Evolutionary conservation across 1,140 invertebrate genomes (phyloP).

Genomic region (Drosophila yakuba): DNA sequence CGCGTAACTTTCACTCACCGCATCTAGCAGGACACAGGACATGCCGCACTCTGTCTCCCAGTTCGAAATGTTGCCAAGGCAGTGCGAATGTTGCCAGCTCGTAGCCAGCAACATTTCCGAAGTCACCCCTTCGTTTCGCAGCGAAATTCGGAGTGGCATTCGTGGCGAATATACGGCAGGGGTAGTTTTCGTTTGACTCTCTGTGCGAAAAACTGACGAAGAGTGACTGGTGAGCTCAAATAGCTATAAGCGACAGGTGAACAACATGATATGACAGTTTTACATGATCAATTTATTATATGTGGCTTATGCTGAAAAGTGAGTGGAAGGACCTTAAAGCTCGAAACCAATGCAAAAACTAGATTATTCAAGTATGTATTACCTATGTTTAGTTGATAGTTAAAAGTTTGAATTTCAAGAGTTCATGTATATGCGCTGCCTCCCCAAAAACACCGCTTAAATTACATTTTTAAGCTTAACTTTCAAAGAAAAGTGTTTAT

Average conservation of each 20-base stretch:
- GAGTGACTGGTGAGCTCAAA: background rate
- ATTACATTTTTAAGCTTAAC: too few relatives aligned
- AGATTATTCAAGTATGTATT: too few relatives aligned
- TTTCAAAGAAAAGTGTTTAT: background rate
- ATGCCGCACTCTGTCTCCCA: constrained; percentile 16
- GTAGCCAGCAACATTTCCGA: constrained; percentile 2
- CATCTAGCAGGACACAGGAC: constrained; percentile 40
- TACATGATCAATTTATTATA: background rate
- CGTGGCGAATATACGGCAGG: constrained; percentile 11
- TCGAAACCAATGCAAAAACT: too few relatives aligned
- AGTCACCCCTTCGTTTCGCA: constrained; percentile 19
- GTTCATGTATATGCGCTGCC: too few relatives aligned
- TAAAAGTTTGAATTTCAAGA: too few relatives aligned
- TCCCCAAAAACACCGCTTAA: too few relatives aligned
- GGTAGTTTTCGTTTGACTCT: background rate
- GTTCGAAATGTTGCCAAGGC: constrained; percentile 41
- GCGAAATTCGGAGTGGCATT: constrained; percentile 33
- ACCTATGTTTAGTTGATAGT: too few relatives aligned
- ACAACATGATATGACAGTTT: background rate
- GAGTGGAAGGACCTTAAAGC: too few relatives aligned
- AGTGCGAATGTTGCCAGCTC: constrained; percentile 35
- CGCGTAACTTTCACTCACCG: constrained; percentile 35
- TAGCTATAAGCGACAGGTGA: constrained; percentile 5
- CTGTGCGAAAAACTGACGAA: background rate
- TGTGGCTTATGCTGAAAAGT: background rate